These are phyloP conservation scores for Drosophila sulfurigaster DNA, from an alignment of 1,140 invertebrate genomes.

Conservation along the genomic window DNA sequence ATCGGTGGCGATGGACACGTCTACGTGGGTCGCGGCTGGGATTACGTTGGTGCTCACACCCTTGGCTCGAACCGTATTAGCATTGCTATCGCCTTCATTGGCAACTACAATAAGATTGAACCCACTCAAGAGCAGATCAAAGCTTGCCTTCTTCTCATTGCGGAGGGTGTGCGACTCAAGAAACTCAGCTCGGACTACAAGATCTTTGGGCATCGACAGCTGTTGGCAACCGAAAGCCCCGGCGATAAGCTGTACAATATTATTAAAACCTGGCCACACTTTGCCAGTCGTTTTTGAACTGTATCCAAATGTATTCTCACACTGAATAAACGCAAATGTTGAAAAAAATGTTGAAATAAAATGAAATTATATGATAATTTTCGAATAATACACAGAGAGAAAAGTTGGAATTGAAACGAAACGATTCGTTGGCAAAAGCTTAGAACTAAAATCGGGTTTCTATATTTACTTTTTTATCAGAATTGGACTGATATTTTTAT, in stretches of 20 bases:
- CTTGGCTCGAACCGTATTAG: constrained; percentile 86
- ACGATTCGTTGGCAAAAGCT: no score
- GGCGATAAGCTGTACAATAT: constrained; percentile 87
- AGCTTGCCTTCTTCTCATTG: constrained; percentile 87
- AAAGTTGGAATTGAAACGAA: no score
- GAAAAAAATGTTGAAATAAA: not conserved
- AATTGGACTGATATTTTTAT: no score
- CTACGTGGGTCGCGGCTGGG: constrained; percentile 88
- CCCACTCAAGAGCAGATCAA: constrained; percentile 86
- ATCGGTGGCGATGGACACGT: constrained; percentile 87
- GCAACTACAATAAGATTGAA: constrained; percentile 87
- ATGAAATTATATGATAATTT: not conserved
- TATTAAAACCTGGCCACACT: constrained; percentile 87
- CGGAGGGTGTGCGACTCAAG: constrained; percentile 87
- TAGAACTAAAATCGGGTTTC: no score
- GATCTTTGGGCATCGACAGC: constrained; percentile 88
- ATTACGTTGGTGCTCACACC: constrained; percentile 86
- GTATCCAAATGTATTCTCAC: not conserved
- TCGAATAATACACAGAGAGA: not conserved
- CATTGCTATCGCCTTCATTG: constrained; percentile 89
- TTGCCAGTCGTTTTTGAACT: constrained; percentile 52
- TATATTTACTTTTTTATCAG: no score
- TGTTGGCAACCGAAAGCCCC: constrained; percentile 87
- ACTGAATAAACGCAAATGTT: not conserved
- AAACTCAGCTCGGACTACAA: constrained; percentile 87